Base-by-base conservation (phyloP, 2,888 invertebrate species). In the Drosophila eohydei region DNA sequence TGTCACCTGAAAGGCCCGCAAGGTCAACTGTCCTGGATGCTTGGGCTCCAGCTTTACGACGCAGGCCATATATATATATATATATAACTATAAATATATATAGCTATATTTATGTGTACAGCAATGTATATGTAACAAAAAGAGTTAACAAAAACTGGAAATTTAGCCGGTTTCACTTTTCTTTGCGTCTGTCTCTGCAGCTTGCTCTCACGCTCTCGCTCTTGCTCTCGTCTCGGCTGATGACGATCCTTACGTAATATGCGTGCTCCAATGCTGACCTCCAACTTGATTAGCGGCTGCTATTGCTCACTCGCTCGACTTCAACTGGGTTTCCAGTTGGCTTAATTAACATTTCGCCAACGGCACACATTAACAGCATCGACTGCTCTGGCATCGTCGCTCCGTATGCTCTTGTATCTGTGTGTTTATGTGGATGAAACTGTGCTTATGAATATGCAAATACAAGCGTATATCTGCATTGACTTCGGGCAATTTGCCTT, bases 251-350 rank as follows among this genome's bases (percentile, higher is more conserved):
- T 84, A 88, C 85, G 83, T 84, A 89, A 84, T 57, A 59, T 76
- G 76, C 56, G 61, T 63, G 71, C 72, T 67, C 67, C 72, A 61
- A 44, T 56, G 73, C 67, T 85, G 85, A 85, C 90, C 85, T 89
- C 85, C 85, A 85, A 89, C 88, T 85, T 89, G 90, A 89, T 85
- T 80, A 80, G 80, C 80, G 74, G 61, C 77, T 63, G 69, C 76
- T 65, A 68, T 67, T 62, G 59, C 69, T 70, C 55, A 48, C 59
- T 61, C 51, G 66, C 71, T 64, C 57, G 74, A 67, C 86, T 56
- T 55, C 62, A 50, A 59, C 61, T 65, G 59, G 63, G 63, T 72
- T 75, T 88, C 74, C 71, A 71, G 71, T 75, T 71, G 65, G 61
- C 69, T 78, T 86, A 86, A 89, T 90, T 86, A 88, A 74, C 79